Evolutionary conservation across 2,797 vertebrate genomes (phyloP), one percentile per base, ranked within the genome.

Genomic region (Bovichtus variegatus): DNA sequence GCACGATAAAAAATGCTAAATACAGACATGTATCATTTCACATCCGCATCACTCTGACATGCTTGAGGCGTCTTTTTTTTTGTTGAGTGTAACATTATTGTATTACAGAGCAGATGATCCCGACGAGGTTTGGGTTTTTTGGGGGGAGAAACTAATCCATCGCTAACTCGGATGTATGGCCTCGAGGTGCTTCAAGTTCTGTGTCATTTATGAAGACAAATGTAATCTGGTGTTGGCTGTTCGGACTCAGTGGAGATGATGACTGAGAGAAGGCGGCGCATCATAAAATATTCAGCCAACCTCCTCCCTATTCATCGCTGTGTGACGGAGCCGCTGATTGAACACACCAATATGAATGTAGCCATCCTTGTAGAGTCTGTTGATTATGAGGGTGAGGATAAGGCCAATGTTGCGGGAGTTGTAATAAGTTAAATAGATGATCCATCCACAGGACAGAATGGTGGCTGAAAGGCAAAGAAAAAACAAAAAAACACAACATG

Each of bases 371-470:
- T 97, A 97, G 29, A 99, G 95, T 88, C 97, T 94, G 93, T 99
- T 99, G 89, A 99, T 96, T 91, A 99, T 96, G 86, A 98, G 86
- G 2, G 98, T 99, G 92, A 99, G 95, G 92, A 99, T 96, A 80
- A 99, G 96, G 91, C 98, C 98, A 76, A 99, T 96, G 94, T 99
- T 99, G 86, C 98, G 96, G 83, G 98, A 99, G 94, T 99, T 99
- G 89, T 99, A 99, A 83, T 99, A 99, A 9, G 97, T 99, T 89
- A 99, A 94, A 92, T 99, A 99, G 94, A 99, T 99, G 90, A 99
- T 99, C 98, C 98, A 99, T 93, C 97, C 98, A 93, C 98, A 99
- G 93, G 98, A 99, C 92, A 99, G 96, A 95, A 99, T 98, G 86
- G 98, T 99, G 55, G 98, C 98, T 99, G 94, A 82, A 92, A 93